A percentile compares a stretch with the other conserved stretches of the same genome.
phyloP scores from a whole-genome alignment of 2,888 invertebrate species.

The Ferdinandea cuprea region DNA sequence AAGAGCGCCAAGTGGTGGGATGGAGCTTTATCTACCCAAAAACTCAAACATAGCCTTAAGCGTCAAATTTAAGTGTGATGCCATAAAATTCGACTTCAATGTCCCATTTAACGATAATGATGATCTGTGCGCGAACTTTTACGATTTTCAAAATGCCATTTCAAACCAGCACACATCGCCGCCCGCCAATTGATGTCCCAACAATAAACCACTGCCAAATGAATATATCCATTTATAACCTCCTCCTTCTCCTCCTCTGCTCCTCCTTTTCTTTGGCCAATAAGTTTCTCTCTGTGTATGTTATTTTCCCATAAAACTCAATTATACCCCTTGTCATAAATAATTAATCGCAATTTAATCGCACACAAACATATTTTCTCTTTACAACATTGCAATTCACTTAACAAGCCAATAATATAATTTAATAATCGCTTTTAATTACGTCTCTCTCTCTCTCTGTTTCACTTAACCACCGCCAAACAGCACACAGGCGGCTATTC shows the following conservation, averaged over 20 bases:
- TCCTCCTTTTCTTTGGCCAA: slow-evolving; percentile 18
- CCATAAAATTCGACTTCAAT: too few species aligned
- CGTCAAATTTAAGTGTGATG: too few species aligned
- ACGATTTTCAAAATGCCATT: too few species aligned
- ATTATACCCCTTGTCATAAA: slow-evolving; percentile 70
- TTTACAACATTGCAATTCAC: slow-evolving; percentile 71
- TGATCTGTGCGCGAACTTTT: too few species aligned
- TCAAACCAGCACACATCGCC: too few species aligned
- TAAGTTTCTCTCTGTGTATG: slow-evolving; percentile 45
- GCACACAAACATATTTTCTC: slow-evolving; percentile 71
- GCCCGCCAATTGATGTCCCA: background rate
- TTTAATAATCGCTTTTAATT: slow-evolving; percentile 73
- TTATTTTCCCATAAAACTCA: slow-evolving; percentile 72
- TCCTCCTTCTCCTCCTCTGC: background rate
- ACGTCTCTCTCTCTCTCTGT: slow-evolving; percentile 31
- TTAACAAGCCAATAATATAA: slow-evolving; percentile 75
- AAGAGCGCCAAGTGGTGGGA: too few species aligned
- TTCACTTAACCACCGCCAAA: background rate
- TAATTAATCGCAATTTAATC: slow-evolving; percentile 73
- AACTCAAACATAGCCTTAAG: too few species aligned
- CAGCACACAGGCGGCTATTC: slow-evolving; percentile 26
- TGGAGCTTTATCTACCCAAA: too few species aligned
- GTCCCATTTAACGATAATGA: too few species aligned
- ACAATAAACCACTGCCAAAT: slow-evolving; percentile 43
- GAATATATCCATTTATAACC: slow-evolving; percentile 22